phyloP scores from a whole-genome alignment of 1,140 invertebrate species.

The Saccostrea echinata region DNA sequence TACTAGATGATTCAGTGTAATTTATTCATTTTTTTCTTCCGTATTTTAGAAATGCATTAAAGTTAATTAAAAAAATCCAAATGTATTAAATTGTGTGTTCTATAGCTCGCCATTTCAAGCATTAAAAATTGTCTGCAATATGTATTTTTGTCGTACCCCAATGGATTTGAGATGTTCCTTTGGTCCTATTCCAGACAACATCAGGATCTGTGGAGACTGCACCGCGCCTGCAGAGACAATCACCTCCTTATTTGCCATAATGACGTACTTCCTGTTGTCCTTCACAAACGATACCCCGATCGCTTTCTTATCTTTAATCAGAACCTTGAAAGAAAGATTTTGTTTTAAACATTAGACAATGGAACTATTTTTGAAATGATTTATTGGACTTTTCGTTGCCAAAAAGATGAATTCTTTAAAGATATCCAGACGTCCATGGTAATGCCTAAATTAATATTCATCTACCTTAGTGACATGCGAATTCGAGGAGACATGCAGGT shows the following conservation, averaged over 20 bases:
- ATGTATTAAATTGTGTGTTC: too few relatives aligned
- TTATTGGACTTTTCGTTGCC: neutral
- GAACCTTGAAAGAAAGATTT: constrained; percentile 33
- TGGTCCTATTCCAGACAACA: constrained; percentile 94
- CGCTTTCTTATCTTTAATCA: constrained; percentile 62
- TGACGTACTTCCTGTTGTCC: constrained; percentile 79
- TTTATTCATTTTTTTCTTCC: too few relatives aligned
- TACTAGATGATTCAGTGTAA: too few relatives aligned
- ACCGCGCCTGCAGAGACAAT: constrained; percentile 90
- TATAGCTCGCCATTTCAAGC: too few relatives aligned
- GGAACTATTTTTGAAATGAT: neutral
- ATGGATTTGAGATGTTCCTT: constrained; percentile 62
- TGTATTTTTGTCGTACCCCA: neutral
- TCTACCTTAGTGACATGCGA: constrained; percentile 50
- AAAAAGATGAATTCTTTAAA: neutral
- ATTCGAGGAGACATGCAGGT: constrained; percentile 84
- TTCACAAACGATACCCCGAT: constrained; percentile 73
- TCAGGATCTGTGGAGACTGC: constrained; percentile 92
- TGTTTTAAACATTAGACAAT: too few relatives aligned
- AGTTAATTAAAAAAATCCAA: too few relatives aligned
- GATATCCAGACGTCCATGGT: neutral
- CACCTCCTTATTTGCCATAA: constrained; percentile 89
- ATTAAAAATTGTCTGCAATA: neutral
- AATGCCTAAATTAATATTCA: neutral
- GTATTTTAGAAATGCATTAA: too few relatives aligned